Base-by-base conservation (phyloP, 1,140 invertebrate genomes). In the Helicoverpa armigera region DNA sequence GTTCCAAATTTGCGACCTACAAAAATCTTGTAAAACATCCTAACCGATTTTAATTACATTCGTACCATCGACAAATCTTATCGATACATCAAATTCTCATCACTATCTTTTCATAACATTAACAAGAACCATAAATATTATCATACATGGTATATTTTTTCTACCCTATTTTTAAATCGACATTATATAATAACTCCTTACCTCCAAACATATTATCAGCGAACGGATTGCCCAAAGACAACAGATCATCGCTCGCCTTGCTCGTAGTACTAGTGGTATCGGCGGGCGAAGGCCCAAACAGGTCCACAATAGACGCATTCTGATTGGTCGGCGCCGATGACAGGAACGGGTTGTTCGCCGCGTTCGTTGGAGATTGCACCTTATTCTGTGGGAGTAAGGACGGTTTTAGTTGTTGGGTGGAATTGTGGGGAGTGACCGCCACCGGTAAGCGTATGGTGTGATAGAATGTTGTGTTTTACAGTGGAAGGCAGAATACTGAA, bases 191-290 rank as follows among this genome's bases (percentile, higher is more conserved):
- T 43, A 7, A n/a, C n/a, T 43, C 5, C 87, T 89, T 85, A 95
- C 94, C 95, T 65, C 96, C 96, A 91, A 98, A 98, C 95, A 98
- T 98, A 89, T 69, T 69, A 69, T 98, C 98, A 50, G 98, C 97
- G 93, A 99, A 99, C 29, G 98, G 98, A 96, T 99, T 99, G 63
- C 96, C 97, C 83, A 99, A 95, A 88, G 98, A 97, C 51, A 99
- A 96, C 79, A 99, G 95, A 95, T 99, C 98, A 89, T 99, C 98
- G 9, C 98, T 98, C 29, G 98, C 97, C 95, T 97, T 98, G 92
- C 93, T 94, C 43, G 92, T 83, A 2, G 80, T 91, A 75, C 83
- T 87, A 53, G 83, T 83, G n/a, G 87, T 82, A 12, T 89, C 91
- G 0, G 92, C 87, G 0, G 96, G 94, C 67, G 96, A 90, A 76